Conservation (phyloP, 2,113 vertebrate species). For the Notothenia coriiceps region DNA sequence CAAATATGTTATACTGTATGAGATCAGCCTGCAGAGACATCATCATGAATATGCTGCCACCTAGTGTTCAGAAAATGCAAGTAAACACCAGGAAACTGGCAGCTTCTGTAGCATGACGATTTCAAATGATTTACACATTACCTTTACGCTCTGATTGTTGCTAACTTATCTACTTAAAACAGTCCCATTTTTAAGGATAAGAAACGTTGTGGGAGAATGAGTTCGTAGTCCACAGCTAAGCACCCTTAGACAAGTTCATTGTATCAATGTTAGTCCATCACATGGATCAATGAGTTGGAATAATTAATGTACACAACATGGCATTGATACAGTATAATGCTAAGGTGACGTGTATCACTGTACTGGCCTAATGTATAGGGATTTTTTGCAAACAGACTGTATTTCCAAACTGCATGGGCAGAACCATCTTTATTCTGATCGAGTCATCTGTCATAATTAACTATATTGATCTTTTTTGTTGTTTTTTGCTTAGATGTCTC, state of each 20-base stretch:
- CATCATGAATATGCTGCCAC: constrained; percentile 42
- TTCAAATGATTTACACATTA: not conserved
- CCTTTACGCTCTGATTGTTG: not conserved
- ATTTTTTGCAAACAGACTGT: not conserved
- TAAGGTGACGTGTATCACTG: not conserved
- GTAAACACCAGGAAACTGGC: constrained; percentile 15
- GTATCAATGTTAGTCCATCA: too few species aligned
- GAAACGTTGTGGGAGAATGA: not conserved
- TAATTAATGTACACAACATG: not conserved
- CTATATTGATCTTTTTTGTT: not conserved
- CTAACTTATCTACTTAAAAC: not conserved
- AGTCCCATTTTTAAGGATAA: not conserved
- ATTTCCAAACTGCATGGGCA: not conserved
- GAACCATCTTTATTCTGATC: not conserved
- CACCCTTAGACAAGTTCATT: too few species aligned
- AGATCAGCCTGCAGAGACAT: not conserved
- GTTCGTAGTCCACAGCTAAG: not conserved
- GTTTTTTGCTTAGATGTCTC: not conserved
- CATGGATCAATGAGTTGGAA: too few species aligned
- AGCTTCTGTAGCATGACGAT: not conserved
- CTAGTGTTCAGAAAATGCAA: constrained; percentile 57
- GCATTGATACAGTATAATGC: too few species aligned
- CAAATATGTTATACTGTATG: not conserved
- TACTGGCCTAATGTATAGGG: not conserved
- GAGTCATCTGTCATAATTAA: not conserved